These are phyloP conservation scores for Torymus tubicola DNA, from an alignment of 2,888 invertebrate genomes.

Conservation along the genomic window DNA sequence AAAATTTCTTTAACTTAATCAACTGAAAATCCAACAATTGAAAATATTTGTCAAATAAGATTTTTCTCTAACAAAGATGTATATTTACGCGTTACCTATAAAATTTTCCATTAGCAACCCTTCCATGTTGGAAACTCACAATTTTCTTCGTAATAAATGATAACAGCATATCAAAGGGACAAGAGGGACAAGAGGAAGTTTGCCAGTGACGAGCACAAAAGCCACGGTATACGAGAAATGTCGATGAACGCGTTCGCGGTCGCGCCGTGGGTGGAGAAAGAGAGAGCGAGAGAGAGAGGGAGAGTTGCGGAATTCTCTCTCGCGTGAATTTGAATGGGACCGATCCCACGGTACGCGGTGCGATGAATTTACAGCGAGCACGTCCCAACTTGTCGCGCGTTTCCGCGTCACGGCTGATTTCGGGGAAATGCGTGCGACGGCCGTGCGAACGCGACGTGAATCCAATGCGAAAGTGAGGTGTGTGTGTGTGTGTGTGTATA, in stretches of 20 bases:
- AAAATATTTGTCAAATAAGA: no score
- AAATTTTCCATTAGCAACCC: no score
- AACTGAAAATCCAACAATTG: no score
- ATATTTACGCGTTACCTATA: no score
- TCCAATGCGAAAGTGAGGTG: constrained; percentile 20
- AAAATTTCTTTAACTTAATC: no score
- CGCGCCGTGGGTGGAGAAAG: constrained; percentile 10
- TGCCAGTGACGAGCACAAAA: background rate
- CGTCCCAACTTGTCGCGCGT: constrained; percentile 59
- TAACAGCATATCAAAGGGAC: no score
- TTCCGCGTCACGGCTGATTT: constrained; percentile 61
- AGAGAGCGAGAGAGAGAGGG: constrained; percentile 1
- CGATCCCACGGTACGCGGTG: constrained; percentile 68
- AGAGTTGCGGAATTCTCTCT: constrained; percentile 48
- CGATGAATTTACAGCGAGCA: constrained; percentile 65
- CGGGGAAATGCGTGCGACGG: constrained; percentile 48
- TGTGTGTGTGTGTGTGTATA: no score
- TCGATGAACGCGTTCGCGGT: constrained; percentile 27
- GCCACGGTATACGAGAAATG: constrained; percentile 7
- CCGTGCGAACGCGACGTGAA: constrained; percentile 51
- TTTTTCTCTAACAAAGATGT: no score
- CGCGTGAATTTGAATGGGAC: constrained; percentile 70
- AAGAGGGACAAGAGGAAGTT: background rate
- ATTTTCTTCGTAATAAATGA: no score
- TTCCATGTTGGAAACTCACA: no score